Conservation (phyloP, 2,888 invertebrate species). For the Penaeus monodon region DNA sequence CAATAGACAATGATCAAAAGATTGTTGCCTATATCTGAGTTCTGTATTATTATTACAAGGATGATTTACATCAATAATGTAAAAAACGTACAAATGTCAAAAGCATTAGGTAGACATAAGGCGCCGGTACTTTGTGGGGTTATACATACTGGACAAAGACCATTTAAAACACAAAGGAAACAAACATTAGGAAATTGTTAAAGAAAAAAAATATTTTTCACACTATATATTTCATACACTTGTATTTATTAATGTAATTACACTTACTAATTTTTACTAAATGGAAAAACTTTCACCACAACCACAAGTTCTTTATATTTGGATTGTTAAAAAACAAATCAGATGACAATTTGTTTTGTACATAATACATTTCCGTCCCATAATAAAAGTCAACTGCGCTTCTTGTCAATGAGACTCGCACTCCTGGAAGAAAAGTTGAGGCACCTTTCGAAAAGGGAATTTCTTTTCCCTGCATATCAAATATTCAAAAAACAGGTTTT, state of each 20-base stretch:
- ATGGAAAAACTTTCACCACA: constrained; percentile 99
- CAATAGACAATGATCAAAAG: no score
- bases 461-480: neutral
- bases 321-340: constrained; percentile 99
- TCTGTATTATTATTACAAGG: no score
- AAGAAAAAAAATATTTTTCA: no score
- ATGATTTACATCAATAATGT: neutral
- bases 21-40: no score
- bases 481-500: neutral
- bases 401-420: constrained; percentile 94
- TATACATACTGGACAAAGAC: no score
- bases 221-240: no score
- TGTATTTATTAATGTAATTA: no score
- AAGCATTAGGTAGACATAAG: constrained; percentile 21
- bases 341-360: constrained; percentile 87
- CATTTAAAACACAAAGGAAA: neutral
- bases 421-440: constrained; percentile 70
- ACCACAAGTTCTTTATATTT: constrained; percentile 99
- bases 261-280: constrained; percentile 69
- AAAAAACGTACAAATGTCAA: neutral
- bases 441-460: no score
- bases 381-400: constrained; percentile 93
- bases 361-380: constrained; percentile 99
- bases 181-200: neutral
- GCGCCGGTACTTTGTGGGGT: no score